These are phyloP conservation scores for Hyphantria cunea DNA, from an alignment of 1,140 invertebrate species.

Conservation along the genomic window DNA sequence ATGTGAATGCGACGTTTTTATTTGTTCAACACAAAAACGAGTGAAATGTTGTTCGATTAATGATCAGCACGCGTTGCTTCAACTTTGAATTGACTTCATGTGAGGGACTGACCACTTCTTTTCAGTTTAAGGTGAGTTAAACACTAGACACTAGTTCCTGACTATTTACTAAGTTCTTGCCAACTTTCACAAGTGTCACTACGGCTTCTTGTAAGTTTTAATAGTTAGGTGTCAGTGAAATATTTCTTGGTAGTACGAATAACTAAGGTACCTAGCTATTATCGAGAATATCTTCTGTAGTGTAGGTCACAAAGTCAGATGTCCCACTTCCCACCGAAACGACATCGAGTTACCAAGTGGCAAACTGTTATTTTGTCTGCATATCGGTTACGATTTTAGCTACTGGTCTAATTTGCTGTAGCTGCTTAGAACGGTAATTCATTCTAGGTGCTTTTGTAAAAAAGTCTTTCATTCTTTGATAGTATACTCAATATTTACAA, in stretches of 20 bases:
- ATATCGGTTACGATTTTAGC: conserved; percentile 42
- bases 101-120: conserved; percentile 59
- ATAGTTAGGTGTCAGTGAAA: neutral
- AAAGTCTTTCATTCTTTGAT: too few relatives aligned
- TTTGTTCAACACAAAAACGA: conserved; percentile 67
- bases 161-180: conserved; percentile 14
- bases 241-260: neutral
- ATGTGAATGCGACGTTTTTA: conserved; percentile 74
- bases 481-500: neutral
- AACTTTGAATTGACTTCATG: conserved; percentile 59
- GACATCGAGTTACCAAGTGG: conserved; percentile 55
- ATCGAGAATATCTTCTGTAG: conserved; percentile 47
- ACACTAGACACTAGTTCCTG: conserved; percentile 9
- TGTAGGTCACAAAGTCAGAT: conserved; percentile 59
- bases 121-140: conserved; percentile 57
- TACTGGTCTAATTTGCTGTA: conserved; percentile 36
- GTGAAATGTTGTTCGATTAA: conserved; percentile 71
- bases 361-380: conserved; percentile 51
- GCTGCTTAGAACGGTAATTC: neutral
- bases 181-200: conserved; percentile 19
- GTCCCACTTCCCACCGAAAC: conserved; percentile 62
- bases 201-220: neutral
- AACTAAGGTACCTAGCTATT: conserved; percentile 1
- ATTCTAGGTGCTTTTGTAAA: neutral
- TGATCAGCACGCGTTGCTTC: conserved; percentile 51